Evolutionary conservation across 2,888 invertebrate genomes (phyloP).

Genomic region (Cerastoderma edule): DNA sequence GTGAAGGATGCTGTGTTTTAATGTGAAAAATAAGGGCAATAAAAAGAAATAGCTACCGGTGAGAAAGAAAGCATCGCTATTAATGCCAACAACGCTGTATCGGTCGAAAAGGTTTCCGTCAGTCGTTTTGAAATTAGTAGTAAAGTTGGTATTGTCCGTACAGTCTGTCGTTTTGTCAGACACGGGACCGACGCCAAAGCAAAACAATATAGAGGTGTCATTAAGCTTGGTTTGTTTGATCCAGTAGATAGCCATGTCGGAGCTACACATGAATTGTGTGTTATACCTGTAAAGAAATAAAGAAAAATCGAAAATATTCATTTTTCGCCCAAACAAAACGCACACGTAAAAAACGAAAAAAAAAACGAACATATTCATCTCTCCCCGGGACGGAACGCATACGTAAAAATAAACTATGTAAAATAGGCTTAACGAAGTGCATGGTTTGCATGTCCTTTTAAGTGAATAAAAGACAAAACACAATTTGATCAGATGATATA

Average conservation of each 20-base stretch:
- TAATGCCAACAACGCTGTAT: neutral
- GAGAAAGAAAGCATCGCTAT: slow-evolving; percentile 16
- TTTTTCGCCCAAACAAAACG: no score
- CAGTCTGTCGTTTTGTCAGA: slow-evolving; percentile 9
- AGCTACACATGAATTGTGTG: slow-evolving; percentile 1
- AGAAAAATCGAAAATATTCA: neutral
- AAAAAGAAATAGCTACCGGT: slow-evolving; percentile 1
- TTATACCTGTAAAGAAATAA: neutral
- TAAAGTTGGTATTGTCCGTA: neutral
- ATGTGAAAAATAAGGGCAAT: no score
- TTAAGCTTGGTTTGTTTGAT: slow-evolving; percentile 7
- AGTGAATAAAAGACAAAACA: no score
- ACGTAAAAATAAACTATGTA: no score
- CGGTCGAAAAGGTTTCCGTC: neutral
- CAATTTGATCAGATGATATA: no score
- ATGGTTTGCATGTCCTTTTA: no score
- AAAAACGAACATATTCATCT: no score
- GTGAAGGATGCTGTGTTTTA: no score
- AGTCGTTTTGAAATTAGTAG: neutral
- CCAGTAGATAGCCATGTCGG: slow-evolving; percentile 44
- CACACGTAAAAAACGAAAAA: no score
- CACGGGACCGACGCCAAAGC: slow-evolving; percentile 28
- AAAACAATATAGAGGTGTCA: slow-evolving; percentile 5
- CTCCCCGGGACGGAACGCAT: no score
- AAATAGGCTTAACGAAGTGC: no score